Evolutionary conservation across 2,888 invertebrate genomes (phyloP).

Genomic region (Lobophora halterata): DNA sequence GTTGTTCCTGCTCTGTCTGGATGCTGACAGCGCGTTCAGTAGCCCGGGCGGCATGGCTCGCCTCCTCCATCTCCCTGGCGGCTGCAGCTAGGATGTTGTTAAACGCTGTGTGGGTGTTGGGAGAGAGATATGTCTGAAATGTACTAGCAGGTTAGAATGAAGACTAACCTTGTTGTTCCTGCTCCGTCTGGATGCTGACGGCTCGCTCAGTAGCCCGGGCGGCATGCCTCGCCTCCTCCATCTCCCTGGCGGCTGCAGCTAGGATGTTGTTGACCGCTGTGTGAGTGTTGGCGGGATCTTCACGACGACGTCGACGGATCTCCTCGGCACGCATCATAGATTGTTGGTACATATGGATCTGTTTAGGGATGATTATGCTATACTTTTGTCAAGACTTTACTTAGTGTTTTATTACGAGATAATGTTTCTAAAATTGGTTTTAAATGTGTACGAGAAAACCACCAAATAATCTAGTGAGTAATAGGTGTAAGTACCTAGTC

Average conservation of each 20-base stretch:
- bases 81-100: constrained; percentile 74
- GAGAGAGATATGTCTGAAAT: too few species aligned
- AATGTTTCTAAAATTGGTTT: too few species aligned
- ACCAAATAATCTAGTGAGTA: too few species aligned
- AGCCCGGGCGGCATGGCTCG: constrained; percentile 47
- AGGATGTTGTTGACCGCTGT: constrained; percentile 75
- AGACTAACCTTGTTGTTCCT: constrained; percentile 50
- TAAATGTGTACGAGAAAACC: too few species aligned
- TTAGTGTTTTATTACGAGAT: too few species aligned
- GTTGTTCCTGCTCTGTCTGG: constrained; percentile 67
- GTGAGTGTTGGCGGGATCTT: constrained; percentile 64
- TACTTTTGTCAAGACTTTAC: background rate
- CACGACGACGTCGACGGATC: constrained; percentile 65
- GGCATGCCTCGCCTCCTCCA: constrained; percentile 69
- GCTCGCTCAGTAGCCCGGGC: constrained; percentile 43
- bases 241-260: constrained; percentile 73
- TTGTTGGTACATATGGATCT: constrained; percentile 79
- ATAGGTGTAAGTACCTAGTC: too few species aligned
- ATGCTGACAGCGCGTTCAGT: constrained; percentile 57
- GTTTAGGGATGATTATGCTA: constrained; percentile 12
- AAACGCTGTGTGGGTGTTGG: constrained; percentile 68
- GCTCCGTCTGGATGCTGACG: constrained; percentile 70
- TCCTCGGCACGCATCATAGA: constrained; percentile 77
- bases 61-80: constrained; percentile 72
- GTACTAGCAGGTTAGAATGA: too few species aligned